These are phyloP conservation scores for Phrynocephalus guinanensis DNA, from an alignment of 2,797 vertebrate genomes.

Conservation along the genomic window DNA sequence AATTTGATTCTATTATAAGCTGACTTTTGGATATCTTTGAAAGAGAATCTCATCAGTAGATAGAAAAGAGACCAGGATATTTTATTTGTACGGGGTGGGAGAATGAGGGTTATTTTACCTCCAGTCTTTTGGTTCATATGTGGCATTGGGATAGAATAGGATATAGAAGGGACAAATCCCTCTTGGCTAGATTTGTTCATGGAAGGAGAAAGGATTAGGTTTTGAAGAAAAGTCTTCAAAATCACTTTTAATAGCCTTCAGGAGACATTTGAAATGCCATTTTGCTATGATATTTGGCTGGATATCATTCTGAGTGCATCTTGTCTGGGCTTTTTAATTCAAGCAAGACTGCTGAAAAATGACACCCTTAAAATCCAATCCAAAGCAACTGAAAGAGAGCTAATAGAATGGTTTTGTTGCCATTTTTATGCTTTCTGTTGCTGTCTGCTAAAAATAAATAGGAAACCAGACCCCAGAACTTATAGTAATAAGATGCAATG, in stretches of 20 bases:
- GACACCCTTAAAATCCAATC: conserved; percentile 36
- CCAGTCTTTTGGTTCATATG: not conserved
- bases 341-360: conserved; percentile 37
- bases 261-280: conserved; percentile 31
- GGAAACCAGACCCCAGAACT: not conserved
- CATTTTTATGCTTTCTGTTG: conserved; percentile 11
- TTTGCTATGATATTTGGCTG: conserved; percentile 30
- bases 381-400: conserved; percentile 26
- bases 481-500: not conserved
- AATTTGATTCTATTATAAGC: not conserved
- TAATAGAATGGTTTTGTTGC: conserved; percentile 30
- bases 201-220: conserved; percentile 21
- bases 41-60: not conserved
- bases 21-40: conserved; percentile 13
- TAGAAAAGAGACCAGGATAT: not conserved
- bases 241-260: conserved; percentile 32
- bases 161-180: conserved; percentile 20
- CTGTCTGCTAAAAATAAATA: conserved; percentile 7
- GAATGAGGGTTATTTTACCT: not conserved
- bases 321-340: conserved; percentile 27
- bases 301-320: conserved; percentile 19
- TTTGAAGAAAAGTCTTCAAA: conserved; percentile 19
- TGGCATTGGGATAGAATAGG: not conserved
- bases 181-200: conserved; percentile 28
- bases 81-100: not conserved